These are phyloP conservation scores for Centropus unirufus DNA, from an alignment of 2,113 vertebrate species.

Conservation along the genomic window DNA sequence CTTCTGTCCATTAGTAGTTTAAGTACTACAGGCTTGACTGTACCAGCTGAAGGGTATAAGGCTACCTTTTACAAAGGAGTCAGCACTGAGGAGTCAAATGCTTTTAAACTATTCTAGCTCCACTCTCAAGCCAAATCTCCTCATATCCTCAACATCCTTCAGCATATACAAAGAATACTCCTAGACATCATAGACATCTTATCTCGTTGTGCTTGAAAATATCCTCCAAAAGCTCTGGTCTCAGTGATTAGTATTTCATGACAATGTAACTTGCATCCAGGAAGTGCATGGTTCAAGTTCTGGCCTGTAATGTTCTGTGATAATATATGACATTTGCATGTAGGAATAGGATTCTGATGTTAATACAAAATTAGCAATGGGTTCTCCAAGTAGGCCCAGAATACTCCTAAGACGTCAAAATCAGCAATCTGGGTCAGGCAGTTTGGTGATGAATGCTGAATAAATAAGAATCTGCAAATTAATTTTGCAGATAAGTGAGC, in stretches of 20 bases:
- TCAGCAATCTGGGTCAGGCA: not conserved
- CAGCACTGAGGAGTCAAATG: not conserved
- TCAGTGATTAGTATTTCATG: not conserved
- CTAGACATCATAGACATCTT: not conserved
- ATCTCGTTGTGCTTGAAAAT: not conserved
- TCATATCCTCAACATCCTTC: not conserved
- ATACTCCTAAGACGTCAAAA: not conserved
- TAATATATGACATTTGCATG: not conserved
- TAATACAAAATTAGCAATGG: not conserved
- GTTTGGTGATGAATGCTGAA: not conserved
- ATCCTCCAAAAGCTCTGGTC: not conserved
- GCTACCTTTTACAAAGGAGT: not conserved
- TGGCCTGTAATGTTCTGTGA: rapidly evolving
- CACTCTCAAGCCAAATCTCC: not conserved
- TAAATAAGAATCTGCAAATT: not conserved
- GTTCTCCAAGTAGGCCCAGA: not conserved
- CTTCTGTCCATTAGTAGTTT: not conserved
- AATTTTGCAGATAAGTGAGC: not conserved
- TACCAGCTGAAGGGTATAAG: not conserved
- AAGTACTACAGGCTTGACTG: not conserved
- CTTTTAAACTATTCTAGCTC: not conserved
- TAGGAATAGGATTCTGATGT: not conserved
- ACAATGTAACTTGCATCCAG: not conserved
- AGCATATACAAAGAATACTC: not conserved
- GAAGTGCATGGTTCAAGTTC: not conserved